A percentile compares a stretch with the other conserved stretches of the same genome.
Conservation (phyloP, 1,140 invertebrate genomes). For the Choristoneura fumiferana region DNA sequence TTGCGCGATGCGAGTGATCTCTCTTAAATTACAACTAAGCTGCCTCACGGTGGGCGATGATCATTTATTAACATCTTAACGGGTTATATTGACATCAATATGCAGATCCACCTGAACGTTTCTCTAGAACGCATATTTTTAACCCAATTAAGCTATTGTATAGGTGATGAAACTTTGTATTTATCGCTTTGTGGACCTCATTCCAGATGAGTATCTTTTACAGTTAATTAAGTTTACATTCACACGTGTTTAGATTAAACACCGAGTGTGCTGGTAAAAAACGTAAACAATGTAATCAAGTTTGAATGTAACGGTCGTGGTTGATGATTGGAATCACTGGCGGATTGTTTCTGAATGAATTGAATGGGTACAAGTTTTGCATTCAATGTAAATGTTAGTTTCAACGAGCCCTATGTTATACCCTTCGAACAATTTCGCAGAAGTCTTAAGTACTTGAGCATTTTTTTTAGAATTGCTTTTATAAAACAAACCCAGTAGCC, state of each 20-base stretch:
- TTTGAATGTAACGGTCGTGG: slow-evolving; percentile 5
- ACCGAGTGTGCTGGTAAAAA: background rate
- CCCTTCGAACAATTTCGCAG: too few species aligned
- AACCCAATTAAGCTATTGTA: slow-evolving; percentile 17
- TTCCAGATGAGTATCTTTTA: slow-evolving; percentile 1
- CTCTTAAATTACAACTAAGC: background rate
- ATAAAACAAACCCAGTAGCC: too few species aligned
- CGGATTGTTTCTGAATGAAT: background rate
- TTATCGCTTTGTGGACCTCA: slow-evolving; percentile 7
- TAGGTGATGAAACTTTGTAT: background rate
- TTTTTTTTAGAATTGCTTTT: too few species aligned
- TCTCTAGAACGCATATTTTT: slow-evolving; percentile 11
- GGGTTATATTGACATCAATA: slow-evolving; percentile 17
- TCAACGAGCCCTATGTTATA: too few species aligned
- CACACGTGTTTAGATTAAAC: background rate
- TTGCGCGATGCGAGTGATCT: background rate
- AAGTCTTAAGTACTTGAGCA: too few species aligned
- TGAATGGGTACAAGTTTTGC: background rate
- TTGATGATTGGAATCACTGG: background rate
- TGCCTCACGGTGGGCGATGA: background rate
- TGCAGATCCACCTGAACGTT: slow-evolving; percentile 10
- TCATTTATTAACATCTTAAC: slow-evolving; percentile 13
- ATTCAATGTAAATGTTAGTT: background rate
- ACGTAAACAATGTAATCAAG: slow-evolving; percentile 2
- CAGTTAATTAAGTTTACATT: slow-evolving; percentile 16